Evolutionary conservation across 2,113 vertebrate genomes (phyloP).

Genomic region (Atherinomorus stipes): DNA sequence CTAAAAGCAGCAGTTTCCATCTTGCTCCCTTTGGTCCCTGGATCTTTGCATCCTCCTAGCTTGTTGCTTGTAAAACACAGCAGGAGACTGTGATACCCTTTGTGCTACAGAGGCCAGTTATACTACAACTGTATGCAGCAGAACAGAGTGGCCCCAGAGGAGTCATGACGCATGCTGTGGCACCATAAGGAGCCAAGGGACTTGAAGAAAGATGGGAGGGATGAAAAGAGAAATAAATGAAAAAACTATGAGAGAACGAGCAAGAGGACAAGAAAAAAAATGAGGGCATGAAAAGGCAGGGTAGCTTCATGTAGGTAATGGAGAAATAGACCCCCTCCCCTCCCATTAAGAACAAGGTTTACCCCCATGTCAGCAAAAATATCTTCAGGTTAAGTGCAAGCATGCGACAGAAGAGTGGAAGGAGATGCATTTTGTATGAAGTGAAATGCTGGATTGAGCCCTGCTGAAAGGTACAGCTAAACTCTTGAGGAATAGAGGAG

Average conservation of each 20-base stretch:
- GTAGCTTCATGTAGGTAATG: slow-evolving; percentile 52
- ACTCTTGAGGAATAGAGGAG: slow-evolving; percentile 13
- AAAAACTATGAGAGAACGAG: slow-evolving; percentile 4
- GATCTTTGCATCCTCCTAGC: slow-evolving; percentile 49
- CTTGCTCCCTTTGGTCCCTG: slow-evolving; percentile 26
- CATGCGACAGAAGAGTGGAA: slow-evolving; percentile 32
- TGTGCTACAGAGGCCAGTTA: slow-evolving; percentile 59
- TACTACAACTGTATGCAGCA: slow-evolving; percentile 37
- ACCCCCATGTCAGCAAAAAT: slow-evolving; percentile 69
- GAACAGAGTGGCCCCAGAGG: slow-evolving; percentile 62
- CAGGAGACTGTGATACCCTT: slow-evolving; percentile 57
- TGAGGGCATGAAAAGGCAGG: slow-evolving; percentile 36
- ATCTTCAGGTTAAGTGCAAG: slow-evolving; percentile 67
- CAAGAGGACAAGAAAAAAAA: slow-evolving; percentile 6
- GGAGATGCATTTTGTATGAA: slow-evolving; percentile 73
- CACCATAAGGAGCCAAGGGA: slow-evolving; percentile 63
- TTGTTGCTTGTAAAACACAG: slow-evolving; percentile 64
- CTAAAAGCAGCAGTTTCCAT: slow-evolving; percentile 60
- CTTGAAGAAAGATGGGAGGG: slow-evolving; percentile 40
- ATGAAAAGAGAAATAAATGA: slow-evolving; percentile 11
- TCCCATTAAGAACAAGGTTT: slow-evolving; percentile 50
- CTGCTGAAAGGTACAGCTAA: slow-evolving; percentile 30
- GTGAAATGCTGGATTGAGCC: slow-evolving; percentile 39
- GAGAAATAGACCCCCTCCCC: slow-evolving; percentile 54
- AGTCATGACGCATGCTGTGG: slow-evolving; percentile 58